phyloP scores from a whole-genome alignment of 2,888 invertebrate species.

The Colletes collaris region DNA sequence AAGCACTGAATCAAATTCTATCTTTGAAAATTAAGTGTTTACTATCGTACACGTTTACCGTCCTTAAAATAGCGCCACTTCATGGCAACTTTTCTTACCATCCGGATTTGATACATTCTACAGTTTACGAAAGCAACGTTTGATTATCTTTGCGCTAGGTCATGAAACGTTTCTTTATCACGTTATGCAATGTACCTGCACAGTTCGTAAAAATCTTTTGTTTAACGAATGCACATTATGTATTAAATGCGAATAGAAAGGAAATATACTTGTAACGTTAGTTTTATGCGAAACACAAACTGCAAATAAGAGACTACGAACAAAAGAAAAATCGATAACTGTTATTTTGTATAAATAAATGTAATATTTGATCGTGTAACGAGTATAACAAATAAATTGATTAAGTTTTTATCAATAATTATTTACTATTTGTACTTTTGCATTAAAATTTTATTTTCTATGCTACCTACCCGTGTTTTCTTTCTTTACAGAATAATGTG shows the following conservation, averaged over 20 bases:
- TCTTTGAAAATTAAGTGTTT: constrained; percentile 23
- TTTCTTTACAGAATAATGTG: not conserved
- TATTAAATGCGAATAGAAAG: not conserved
- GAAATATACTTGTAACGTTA: not conserved
- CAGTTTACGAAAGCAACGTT: constrained; percentile 5
- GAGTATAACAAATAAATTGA: not conserved
- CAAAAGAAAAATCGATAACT: not conserved
- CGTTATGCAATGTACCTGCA: not conserved
- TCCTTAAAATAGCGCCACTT: constrained; percentile 42
- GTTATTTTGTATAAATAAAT: not conserved
- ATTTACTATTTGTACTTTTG: not conserved
- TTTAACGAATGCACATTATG: not conserved
- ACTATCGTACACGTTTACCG: not conserved
- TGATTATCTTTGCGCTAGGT: not conserved
- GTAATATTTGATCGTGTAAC: not conserved
- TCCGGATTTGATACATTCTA: constrained; percentile 8
- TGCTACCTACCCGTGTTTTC: not conserved
- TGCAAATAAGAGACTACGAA: not conserved
- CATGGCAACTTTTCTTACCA: constrained; percentile 4
- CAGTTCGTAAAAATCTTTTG: constrained; percentile 3
- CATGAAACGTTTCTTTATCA: constrained; percentile 5
- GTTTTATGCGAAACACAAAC: not conserved
- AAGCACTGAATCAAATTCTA: constrained; percentile 1
- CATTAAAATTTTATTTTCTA: not conserved
- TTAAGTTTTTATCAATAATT: not conserved